Conservation (phyloP, 2,113 vertebrate genomes). For the Pogonocichla stellata region DNA sequence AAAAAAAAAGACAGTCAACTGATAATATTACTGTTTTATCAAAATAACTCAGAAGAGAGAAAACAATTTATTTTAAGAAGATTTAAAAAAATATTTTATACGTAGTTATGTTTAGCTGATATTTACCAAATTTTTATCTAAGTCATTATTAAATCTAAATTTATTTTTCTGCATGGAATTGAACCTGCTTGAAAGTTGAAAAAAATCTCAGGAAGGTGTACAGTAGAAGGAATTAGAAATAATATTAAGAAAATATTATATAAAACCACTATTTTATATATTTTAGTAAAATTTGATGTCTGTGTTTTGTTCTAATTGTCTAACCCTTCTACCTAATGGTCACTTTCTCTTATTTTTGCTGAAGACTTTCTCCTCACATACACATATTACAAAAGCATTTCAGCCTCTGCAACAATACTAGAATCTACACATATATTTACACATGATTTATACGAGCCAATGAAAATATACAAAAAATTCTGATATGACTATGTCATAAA, state of each 20-base stretch:
- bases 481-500: neutral
- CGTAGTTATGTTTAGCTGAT: neutral
- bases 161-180: neutral
- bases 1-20: neutral
- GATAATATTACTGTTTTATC: neutral
- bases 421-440: neutral
- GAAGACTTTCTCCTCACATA: neutral
- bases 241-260: neutral
- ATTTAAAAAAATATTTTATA: neutral
- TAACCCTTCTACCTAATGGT: neutral
- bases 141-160: neutral
- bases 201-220: neutral
- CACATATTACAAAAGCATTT: neutral
- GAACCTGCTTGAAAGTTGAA: neutral
- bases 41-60: neutral
- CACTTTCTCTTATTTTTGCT: neutral
- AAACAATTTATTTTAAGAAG: neutral
- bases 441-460: neutral
- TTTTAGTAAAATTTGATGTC: neutral
- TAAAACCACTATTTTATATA: neutral
- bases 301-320: neutral
- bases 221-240: neutral
- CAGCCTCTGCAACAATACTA: neutral
- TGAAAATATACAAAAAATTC: neutral
- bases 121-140: neutral